Percentiles rank a stretch among this genome's conserved stretches.
These are phyloP conservation scores for Aurelia aurita complex sp. Pacific DNA, from an alignment of 30 jellyfish, hydroid and myxozoan species.

Conservation along the genomic window DNA sequence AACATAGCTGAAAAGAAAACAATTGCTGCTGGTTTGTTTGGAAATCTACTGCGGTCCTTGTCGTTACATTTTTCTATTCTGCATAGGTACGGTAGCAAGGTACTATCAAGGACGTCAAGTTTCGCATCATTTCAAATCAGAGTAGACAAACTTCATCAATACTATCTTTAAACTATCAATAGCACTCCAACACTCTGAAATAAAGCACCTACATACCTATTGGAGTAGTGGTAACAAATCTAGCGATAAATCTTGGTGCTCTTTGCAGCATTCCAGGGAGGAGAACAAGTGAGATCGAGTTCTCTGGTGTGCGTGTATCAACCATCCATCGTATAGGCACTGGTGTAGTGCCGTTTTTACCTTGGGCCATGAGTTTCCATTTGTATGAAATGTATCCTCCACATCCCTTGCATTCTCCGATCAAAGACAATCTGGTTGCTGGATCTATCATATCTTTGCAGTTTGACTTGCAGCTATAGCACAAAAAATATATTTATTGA, in stretches of 20 bases:
- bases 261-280: constrained; percentile 12
- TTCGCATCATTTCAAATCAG: too few relatives aligned
- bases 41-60: too few relatives aligned
- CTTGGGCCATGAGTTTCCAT: constrained; percentile 32
- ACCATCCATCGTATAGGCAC: constrained; percentile 32
- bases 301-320: constrained; percentile 31
- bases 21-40: too few relatives aligned
- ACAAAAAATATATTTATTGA: not conserved
- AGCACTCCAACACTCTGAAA: not conserved
- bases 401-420: constrained; percentile 40
- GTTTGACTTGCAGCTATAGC: constrained; percentile 38
- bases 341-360: not conserved
- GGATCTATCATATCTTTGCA: constrained; percentile 48
- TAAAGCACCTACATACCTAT: constrained; percentile 7
- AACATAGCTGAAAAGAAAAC: too few relatives aligned
- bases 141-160: too few relatives aligned
- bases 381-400: constrained; percentile 9
- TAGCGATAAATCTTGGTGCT: constrained; percentile 25
- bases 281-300: constrained; percentile 38
- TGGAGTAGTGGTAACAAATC: constrained; percentile 34
- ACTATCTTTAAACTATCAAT: too few relatives aligned
- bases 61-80: too few relatives aligned
- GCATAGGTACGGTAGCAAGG: too few relatives aligned
- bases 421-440: constrained; percentile 36
- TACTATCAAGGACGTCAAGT: too few relatives aligned